Conservation (phyloP, 2,113 vertebrate species). For the Syrmaticus mikado region DNA sequence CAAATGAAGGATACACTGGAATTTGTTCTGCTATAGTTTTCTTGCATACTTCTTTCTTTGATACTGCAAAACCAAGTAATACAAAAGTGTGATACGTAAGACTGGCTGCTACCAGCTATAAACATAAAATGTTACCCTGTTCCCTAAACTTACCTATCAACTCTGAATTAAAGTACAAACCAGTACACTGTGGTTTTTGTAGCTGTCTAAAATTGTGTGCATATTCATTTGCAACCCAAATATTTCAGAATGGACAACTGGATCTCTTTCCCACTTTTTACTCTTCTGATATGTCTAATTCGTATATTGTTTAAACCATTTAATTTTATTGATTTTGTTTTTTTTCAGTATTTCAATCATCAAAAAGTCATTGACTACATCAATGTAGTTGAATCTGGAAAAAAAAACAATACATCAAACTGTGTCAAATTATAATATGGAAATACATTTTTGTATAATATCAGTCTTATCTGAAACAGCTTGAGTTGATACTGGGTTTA, state of each 20-base stretch:
- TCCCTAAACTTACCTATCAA: neutral
- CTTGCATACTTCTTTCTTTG: neutral
- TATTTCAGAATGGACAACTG: neutral
- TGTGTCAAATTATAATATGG: constrained; percentile 7
- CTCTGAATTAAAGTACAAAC: neutral
- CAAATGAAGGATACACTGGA: neutral
- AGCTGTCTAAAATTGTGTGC: neutral
- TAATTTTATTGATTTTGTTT: neutral
- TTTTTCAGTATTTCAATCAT: neutral
- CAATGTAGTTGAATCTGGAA: neutral
- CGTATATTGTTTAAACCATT: neutral
- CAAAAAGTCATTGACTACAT: neutral
- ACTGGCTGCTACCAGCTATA: neutral
- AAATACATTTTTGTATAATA: neutral
- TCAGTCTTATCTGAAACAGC: neutral
- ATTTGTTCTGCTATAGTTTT: neutral
- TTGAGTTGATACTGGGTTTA: neutral
- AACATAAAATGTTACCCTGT: neutral
- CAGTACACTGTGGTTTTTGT: neutral
- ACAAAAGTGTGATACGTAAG: neutral
- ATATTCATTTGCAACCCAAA: neutral
- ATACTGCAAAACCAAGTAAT: neutral
- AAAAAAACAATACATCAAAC: neutral
- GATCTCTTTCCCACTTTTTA: neutral
- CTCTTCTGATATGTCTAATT: neutral